Evolutionary conservation across 2,113 vertebrate genomes (phyloP).

Genomic region (Dipodomys stephensi): DNA sequence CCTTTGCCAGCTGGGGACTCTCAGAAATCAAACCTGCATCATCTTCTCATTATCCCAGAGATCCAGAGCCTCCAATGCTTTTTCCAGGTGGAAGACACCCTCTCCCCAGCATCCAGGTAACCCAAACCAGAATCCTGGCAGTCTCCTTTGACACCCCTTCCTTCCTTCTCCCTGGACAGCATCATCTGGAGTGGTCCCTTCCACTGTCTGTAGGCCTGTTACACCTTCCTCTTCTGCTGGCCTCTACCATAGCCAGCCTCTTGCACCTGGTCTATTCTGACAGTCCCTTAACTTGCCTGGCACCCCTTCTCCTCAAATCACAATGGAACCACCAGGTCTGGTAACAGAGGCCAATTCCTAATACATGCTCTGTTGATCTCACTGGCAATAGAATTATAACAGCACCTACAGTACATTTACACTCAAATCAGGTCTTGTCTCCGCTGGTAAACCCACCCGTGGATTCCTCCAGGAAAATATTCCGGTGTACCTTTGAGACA

Average conservation of each 20-base stretch:
- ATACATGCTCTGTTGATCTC: background rate
- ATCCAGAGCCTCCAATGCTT: background rate
- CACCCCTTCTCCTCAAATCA: background rate
- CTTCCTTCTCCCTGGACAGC: background rate
- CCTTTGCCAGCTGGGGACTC: background rate
- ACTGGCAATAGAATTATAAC: background rate
- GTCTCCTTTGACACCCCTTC: background rate
- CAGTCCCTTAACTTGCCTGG: background rate
- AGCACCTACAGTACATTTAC: background rate
- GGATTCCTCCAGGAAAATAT: background rate
- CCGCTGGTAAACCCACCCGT: background rate
- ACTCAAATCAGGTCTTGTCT: background rate
- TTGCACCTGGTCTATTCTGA: background rate
- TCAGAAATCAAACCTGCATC: background rate
- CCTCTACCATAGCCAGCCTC: background rate
- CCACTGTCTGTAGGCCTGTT: background rate
- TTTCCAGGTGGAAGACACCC: background rate
- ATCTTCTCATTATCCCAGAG: background rate
- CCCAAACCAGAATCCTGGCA: background rate
- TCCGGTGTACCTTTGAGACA: background rate
- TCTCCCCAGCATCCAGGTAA: background rate
- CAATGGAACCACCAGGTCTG: background rate
- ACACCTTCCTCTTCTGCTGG: background rate
- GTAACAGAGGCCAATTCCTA: background rate
- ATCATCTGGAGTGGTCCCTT: background rate